Evolutionary conservation across 2,113 vertebrate genomes (phyloP).

Genomic region (Pangasianodon gigas): DNA sequence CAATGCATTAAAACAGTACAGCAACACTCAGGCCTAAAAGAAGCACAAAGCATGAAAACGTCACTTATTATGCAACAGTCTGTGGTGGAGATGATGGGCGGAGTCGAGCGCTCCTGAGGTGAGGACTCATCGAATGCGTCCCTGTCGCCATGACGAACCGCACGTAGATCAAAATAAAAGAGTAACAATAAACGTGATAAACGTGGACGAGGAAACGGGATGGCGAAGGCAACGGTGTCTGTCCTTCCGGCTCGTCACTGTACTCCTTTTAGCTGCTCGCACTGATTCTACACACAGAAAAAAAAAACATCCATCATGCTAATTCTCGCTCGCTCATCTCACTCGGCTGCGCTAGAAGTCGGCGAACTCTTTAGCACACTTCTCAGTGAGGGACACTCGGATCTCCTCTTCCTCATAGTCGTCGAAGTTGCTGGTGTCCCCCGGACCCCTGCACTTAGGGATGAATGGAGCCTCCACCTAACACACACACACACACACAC

Average conservation of each 20-base stretch:
- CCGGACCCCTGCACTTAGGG: constrained; percentile 91
- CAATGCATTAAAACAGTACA: constrained; percentile 30
- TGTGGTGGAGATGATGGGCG: constrained; percentile 7
- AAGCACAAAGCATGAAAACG: constrained; percentile 26
- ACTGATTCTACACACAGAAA: constrained; percentile 69
- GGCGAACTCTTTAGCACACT: constrained; percentile 90
- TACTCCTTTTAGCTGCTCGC: constrained; percentile 63
- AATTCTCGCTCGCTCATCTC: constrained; percentile 40
- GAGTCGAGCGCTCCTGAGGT: constrained; percentile 3
- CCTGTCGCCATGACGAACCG: constrained; percentile 28
- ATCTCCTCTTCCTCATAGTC: constrained; percentile 93
- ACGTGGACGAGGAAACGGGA: background rate
- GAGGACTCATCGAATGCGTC: background rate
- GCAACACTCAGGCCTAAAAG: constrained; percentile 43
- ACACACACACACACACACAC: background rate
- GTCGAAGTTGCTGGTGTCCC: constrained; percentile 93
- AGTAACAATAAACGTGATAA: constrained; percentile 27
- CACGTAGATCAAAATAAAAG: constrained; percentile 60
- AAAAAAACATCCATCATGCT: constrained; percentile 57
- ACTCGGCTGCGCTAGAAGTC: constrained; percentile 77
- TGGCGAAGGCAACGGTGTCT: constrained; percentile 71
- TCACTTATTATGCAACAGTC: constrained; percentile 29
- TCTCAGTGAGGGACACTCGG: constrained; percentile 86
- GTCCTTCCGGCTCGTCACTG: constrained; percentile 42
- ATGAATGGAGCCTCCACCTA: constrained; percentile 90